Conservation (phyloP, 2,797 vertebrate species). For the Cheirogaleus major region DNA sequence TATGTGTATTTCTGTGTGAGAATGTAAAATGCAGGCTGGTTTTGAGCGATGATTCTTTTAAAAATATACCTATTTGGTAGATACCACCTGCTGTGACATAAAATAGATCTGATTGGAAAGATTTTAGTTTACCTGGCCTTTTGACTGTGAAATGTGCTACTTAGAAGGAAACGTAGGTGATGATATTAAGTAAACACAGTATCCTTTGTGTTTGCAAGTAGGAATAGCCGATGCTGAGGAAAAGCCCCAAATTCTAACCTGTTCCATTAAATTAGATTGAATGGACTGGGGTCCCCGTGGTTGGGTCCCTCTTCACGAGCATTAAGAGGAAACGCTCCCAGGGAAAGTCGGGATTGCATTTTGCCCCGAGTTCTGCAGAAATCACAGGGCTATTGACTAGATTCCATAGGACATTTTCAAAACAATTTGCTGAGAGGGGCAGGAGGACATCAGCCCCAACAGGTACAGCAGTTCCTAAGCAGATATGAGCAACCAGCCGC, state of each 20-base stretch:
- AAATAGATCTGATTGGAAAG: neutral
- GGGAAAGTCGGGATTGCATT: neutral
- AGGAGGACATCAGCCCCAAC: neutral
- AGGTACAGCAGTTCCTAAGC: constrained; percentile 42
- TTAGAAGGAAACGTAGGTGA: neutral
- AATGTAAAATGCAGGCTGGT: constrained; percentile 51
- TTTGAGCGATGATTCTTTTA: constrained; percentile 46
- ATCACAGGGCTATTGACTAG: constrained; percentile 33
- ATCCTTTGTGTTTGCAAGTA: constrained; percentile 19
- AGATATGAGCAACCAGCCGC: constrained; percentile 6
- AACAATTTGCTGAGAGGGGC: neutral
- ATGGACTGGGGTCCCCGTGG: constrained; percentile 58
- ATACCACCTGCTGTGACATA: constrained; percentile 53
- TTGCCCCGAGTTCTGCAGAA: neutral
- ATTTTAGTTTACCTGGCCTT: neutral
- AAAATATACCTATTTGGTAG: neutral
- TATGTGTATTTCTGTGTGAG: neutral
- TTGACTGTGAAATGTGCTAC: constrained; percentile 18
- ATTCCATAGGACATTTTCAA: constrained; percentile 28
- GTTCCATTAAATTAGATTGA: constrained; percentile 59
- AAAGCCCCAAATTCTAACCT: constrained; percentile 53
- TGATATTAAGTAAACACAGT: neutral
- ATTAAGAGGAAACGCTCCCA: neutral
- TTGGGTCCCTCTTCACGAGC: neutral
- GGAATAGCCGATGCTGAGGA: constrained; percentile 14